Conservation (phyloP, 2,888 invertebrate species). For the Salticus scenicus region DNA sequence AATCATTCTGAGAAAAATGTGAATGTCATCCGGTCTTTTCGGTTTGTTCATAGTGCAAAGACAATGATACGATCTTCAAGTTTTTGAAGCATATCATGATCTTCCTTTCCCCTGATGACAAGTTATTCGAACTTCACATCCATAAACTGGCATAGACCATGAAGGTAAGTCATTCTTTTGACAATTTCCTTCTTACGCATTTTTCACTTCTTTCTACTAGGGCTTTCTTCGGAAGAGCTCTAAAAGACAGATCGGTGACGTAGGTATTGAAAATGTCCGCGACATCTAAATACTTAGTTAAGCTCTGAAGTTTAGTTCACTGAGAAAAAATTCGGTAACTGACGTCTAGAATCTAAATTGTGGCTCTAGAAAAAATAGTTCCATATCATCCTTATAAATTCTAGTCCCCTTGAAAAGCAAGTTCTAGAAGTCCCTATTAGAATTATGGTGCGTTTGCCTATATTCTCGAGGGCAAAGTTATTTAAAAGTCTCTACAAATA, state of each 20-base stretch:
- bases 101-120: not conserved
- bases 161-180: not conserved
- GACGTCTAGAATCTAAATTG: no score
- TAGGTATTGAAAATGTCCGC: not conserved
- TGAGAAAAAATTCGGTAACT: no score
- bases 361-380: no score
- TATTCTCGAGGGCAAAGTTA: no score
- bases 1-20: not conserved
- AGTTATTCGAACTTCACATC: not conserved
- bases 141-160: slow-evolving; percentile 1
- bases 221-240: not conserved
- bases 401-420: no score
- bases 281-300: not conserved
- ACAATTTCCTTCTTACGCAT: not conserved
- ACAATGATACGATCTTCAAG: not conserved
- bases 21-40: not conserved
- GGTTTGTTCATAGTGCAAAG: not conserved
- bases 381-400: no score
- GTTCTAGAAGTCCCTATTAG: no score
- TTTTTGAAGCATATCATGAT: not conserved
- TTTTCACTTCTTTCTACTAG: not conserved
- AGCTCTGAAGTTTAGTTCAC: not conserved
- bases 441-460: no score
- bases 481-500: no score
- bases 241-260: not conserved